These are phyloP conservation scores for Xyliphius kryptos DNA, from an alignment of 2,113 vertebrate species.

Conservation along the genomic window DNA sequence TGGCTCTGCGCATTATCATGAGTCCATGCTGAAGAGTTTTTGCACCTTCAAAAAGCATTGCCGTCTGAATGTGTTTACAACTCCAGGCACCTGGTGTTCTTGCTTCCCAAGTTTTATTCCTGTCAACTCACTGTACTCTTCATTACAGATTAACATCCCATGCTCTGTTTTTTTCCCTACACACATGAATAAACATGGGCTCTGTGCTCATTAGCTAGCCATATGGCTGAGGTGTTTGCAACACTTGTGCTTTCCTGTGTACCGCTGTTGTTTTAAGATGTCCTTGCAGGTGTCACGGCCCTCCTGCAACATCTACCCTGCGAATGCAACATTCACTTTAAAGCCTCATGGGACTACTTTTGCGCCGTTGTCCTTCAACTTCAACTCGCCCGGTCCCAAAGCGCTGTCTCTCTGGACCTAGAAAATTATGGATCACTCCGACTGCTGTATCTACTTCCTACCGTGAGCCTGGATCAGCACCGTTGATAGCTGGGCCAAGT, in stretches of 20 bases:
- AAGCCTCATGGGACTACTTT: slow-evolving; percentile 33
- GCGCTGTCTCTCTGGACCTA: slow-evolving; percentile 32
- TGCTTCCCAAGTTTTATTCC: slow-evolving; percentile 30
- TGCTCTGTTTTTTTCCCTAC: slow-evolving; percentile 26
- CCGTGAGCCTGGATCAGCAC: slow-evolving; percentile 32
- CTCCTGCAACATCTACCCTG: slow-evolving; percentile 32
- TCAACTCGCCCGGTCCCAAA: slow-evolving; percentile 26
- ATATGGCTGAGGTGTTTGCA: slow-evolving; percentile 43
- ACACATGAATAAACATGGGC: slow-evolving; percentile 41
- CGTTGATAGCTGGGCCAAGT: slow-evolving; percentile 33
- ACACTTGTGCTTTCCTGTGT: slow-evolving; percentile 26
- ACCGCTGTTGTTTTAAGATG: slow-evolving; percentile 35
- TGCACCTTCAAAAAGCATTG: slow-evolving; percentile 17
- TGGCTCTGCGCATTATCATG: slow-evolving; percentile 32
- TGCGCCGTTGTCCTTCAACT: slow-evolving; percentile 43
- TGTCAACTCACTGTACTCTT: slow-evolving; percentile 28
- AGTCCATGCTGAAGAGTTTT: slow-evolving; percentile 7
- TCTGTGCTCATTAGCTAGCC: slow-evolving; percentile 35
- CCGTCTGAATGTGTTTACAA: slow-evolving; percentile 27
- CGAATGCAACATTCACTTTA: slow-evolving; percentile 39
- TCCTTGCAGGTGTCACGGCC: slow-evolving; percentile 42
- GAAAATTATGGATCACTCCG: slow-evolving; percentile 38
- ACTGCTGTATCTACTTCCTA: slow-evolving; percentile 17
- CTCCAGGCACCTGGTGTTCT: slow-evolving; percentile 26
- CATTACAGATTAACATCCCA: slow-evolving; percentile 25